A percentile compares a stretch with the other conserved stretches of the same genome.
Conservation (phyloP, 2,113 vertebrate genomes). For the Crotalus tigris region DNA sequence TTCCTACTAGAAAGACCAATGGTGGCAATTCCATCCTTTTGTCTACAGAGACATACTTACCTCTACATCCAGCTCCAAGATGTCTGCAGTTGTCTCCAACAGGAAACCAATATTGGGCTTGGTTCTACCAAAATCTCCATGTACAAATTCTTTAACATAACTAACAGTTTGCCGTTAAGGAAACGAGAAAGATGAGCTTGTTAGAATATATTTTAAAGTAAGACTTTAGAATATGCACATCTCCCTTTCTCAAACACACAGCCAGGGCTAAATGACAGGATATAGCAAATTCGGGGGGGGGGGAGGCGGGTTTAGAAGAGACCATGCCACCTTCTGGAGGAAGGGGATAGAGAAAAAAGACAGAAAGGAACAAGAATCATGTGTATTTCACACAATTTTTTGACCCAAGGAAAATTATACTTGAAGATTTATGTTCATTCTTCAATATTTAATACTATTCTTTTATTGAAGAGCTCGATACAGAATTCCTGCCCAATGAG, state of each 20-base stretch:
- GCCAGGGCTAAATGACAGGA: background rate
- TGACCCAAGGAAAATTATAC: background rate
- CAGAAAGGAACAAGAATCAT: too few species aligned
- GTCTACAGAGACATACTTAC: constrained; percentile 61
- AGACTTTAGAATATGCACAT: background rate
- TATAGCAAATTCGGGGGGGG: background rate
- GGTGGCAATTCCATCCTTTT: background rate
- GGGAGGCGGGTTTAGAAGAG: background rate
- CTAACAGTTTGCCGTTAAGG: constrained; percentile 74
- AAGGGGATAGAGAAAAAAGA: background rate
- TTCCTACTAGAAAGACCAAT: background rate
- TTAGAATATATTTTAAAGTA: background rate
- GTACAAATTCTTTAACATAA: constrained; percentile 97
- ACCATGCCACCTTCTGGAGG: background rate
- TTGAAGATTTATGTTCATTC: background rate
- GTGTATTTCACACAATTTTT: background rate
- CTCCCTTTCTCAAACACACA: background rate
- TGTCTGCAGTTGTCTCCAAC: constrained; percentile 85
- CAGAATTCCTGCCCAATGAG: background rate
- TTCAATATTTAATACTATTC: too few species aligned
- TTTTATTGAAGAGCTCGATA: background rate
- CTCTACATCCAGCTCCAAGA: constrained; percentile 95
- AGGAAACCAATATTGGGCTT: constrained; percentile 88
- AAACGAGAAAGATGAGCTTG: constrained; percentile 20
- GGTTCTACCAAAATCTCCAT: constrained; percentile 96